phyloP scores from a whole-genome alignment of 1,140 invertebrate genomes.

The Penaeus indicus region DNA sequence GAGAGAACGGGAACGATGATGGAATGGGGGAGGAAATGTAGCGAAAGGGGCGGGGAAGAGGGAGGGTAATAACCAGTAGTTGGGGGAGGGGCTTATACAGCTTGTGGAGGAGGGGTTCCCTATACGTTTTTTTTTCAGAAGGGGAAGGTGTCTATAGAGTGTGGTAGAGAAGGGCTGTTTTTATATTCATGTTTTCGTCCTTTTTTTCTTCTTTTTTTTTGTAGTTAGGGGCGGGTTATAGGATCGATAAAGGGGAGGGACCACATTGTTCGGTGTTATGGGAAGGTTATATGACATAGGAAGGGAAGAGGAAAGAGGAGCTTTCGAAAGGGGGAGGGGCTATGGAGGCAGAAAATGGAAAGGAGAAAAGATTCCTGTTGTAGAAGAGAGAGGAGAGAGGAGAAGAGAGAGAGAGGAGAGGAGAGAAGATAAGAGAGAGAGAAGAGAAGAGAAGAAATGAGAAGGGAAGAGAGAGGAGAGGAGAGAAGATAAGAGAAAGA shows the following conservation, averaged over 20 bases:
- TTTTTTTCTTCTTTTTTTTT: too few species aligned
- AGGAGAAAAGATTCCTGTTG: neutral
- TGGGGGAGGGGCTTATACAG: too few species aligned
- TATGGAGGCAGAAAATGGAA: neutral
- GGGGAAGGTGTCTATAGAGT: too few species aligned
- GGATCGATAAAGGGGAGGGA: too few species aligned
- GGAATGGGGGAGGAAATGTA: neutral
- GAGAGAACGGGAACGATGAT: neutral
- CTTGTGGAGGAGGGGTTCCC: neutral
- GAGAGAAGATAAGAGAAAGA: neutral
- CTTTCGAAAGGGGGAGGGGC: too few species aligned
- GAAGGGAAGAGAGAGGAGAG: too few species aligned
- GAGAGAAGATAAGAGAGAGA: slow-evolving; percentile 39
- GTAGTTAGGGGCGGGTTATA: too few species aligned
- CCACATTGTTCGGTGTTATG: too few species aligned
- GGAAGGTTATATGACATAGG: too few species aligned
- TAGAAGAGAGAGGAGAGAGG: slow-evolving; percentile 17
- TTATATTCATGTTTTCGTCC: too few species aligned
- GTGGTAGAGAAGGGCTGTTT: too few species aligned
- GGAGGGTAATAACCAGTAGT: neutral
- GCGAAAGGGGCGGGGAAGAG: neutral
- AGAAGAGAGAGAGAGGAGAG: slow-evolving; percentile 26
- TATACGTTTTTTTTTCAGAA: neutral
- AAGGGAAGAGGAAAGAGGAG: too few species aligned
- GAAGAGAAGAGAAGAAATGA: neutral